Base-by-base conservation (phyloP, 2,113 vertebrate species). In the Brachyhypopomus gauderio region DNA sequence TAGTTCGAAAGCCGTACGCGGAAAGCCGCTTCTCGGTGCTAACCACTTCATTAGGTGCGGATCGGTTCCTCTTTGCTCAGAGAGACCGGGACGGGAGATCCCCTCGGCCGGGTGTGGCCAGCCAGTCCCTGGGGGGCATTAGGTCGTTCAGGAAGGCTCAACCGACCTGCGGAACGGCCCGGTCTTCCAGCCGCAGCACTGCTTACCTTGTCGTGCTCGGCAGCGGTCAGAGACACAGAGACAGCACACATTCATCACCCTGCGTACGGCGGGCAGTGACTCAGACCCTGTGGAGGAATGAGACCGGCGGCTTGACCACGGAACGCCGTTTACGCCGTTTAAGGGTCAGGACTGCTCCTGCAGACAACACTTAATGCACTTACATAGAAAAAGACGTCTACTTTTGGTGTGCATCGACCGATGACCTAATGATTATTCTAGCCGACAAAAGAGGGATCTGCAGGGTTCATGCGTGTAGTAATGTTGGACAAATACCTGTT, bases 181-280 rank as follows among this genome's bases (percentile, higher is more conserved):
- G 58, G 83, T 25, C 70, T 55, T 78, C 38, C 17, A 27, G 63
- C 45, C 16, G 34, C 36, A 52, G 48, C 63, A 62, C 79, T 70
- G 7, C 66, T 82, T 72, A 72, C 66, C 75, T 82, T 71, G 74
- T 85, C 81, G 78, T 75, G 77, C 70, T 74, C 41, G 34, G 52
- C 79, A 30, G 79, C 79, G 72, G 78, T 67, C n/a, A n/a, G n/a
- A 69, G 76, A 82, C 41, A 55, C 64, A 55, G 72, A 85, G 59
- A 69, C 55, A 79, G 45, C 55, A 74, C 58, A 38, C 71, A 58
- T 48, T 79, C 74, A 67, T 55, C 19, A 5, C 71, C 34, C 25
- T 62, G 45, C 67, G 59, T 45, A 64, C 64, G 70, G 70, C 63
- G 58, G 55, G 58, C 70, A 30, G 71, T 80, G 70, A 80, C 70